A percentile compares a stretch with the other conserved stretches of the same genome.
Evolutionary conservation across 2,797 vertebrate genomes (phyloP).

Genomic region (Sebastolobus altivelis): DNA sequence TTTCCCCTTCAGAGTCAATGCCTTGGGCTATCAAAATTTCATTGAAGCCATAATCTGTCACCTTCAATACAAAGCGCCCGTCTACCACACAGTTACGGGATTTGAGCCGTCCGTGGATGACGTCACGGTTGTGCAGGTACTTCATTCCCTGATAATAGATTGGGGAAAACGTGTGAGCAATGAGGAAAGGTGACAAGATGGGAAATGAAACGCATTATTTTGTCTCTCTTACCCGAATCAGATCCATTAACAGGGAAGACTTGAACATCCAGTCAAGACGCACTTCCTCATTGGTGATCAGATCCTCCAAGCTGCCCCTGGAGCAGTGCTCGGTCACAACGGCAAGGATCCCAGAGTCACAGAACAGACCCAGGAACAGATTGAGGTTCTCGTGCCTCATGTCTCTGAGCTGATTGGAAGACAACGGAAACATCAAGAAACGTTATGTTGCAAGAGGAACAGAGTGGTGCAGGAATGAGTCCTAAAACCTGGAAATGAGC

Average conservation of each 20-base stretch:
- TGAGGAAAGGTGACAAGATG: background rate
- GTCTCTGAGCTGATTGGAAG: conserved; percentile 87
- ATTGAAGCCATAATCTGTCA: conserved; percentile 93
- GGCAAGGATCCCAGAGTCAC: conserved; percentile 88
- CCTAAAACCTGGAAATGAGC: too few relatives aligned
- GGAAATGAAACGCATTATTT: background rate
- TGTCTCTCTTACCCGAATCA: conserved; percentile 88
- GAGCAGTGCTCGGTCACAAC: conserved; percentile 93
- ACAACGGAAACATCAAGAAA: background rate
- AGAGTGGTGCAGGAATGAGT: too few relatives aligned
- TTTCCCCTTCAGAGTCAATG: conserved; percentile 60
- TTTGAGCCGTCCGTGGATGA: conserved; percentile 93
- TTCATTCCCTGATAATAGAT: conserved; percentile 88
- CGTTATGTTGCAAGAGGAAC: background rate
- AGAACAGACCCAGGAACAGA: conserved; percentile 92
- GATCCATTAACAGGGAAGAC: conserved; percentile 93
- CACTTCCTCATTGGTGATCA: conserved; percentile 91
- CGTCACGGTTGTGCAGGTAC: conserved; percentile 89
- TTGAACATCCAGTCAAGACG: conserved; percentile 99
- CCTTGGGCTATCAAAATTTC: conserved; percentile 86
- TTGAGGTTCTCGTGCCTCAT: conserved; percentile 96
- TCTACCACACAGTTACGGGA: conserved; percentile 97
- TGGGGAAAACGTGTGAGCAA: background rate
- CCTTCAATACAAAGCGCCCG: conserved; percentile 94
- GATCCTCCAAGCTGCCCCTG: conserved; percentile 92